Percentiles rank a stretch among this genome's conserved stretches.
phyloP scores from a whole-genome alignment of 2,797 vertebrate genomes.

The Protosalanx chinensis region DNA sequence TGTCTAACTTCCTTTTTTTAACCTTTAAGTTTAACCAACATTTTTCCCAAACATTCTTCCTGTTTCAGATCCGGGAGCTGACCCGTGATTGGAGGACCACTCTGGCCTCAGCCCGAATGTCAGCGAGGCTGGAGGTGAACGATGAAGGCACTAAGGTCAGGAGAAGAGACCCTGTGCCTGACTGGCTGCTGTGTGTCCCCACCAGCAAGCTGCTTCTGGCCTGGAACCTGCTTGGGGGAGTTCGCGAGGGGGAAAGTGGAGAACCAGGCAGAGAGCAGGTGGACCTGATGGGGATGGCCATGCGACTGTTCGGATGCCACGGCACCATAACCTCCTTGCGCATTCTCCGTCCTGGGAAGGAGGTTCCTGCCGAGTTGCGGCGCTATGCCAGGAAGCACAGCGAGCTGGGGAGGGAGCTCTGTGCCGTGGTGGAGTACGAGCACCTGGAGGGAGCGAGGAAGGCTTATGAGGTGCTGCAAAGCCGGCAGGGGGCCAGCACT shows the following conservation, averaged over 20 bases:
- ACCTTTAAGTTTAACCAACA: background rate
- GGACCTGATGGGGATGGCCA: conserved; percentile 65
- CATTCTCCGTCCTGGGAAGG: conserved; percentile 72
- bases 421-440: conserved; percentile 74
- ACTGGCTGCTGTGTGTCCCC: conserved; percentile 64
- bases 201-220: conserved; percentile 73
- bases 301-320: conserved; percentile 63
- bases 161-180: conserved; percentile 60
- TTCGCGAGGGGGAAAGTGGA: background rate
- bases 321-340: conserved; percentile 70
- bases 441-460: conserved; percentile 65
- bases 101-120: conserved; percentile 66
- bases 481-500: background rate
- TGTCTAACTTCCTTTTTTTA: background rate
- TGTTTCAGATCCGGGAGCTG: conserved; percentile 67
- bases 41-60: no score
- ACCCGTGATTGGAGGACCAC: conserved; percentile 73
- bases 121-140: conserved; percentile 70
- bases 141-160: conserved; percentile 73
- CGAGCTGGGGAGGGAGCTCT: conserved; percentile 66
- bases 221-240: conserved; percentile 61
- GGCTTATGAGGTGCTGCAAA: conserved; percentile 60
- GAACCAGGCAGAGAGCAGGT: conserved; percentile 28
- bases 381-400: conserved; percentile 54
- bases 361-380: conserved; percentile 65